Percentiles rank a stretch among this genome's conserved stretches.
Evolutionary conservation across 2,888 invertebrate species (phyloP).

Genomic region (Tenthredo mesomela): DNA sequence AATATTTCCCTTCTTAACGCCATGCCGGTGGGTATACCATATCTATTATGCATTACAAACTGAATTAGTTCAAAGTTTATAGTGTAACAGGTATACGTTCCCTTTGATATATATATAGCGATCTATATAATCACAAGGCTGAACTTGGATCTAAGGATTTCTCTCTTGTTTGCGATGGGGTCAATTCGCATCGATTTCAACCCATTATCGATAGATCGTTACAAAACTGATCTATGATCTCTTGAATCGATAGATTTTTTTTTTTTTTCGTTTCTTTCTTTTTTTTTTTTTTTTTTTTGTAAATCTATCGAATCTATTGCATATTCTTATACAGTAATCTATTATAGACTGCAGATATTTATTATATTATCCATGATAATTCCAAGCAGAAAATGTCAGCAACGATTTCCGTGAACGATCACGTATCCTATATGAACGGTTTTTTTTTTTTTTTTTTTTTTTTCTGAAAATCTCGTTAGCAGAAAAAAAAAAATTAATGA

Average conservation of each 20-base stretch:
- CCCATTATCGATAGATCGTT: too few species aligned
- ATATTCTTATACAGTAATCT: neutral
- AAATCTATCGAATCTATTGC: too few species aligned
- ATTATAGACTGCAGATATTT: neutral
- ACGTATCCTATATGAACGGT: too few species aligned
- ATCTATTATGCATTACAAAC: neutral
- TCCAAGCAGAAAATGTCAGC: neutral
- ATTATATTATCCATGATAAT: neutral
- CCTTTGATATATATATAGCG: neutral
- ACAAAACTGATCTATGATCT: too few species aligned
- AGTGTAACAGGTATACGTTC: neutral
- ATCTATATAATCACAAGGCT: neutral
- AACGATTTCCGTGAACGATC: neutral
- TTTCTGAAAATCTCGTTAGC: neutral
- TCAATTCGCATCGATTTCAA: neutral
- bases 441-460: too few species aligned
- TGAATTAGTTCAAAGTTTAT: neutral
- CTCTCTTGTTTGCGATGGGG: neutral
- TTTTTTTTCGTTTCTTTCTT: too few species aligned
- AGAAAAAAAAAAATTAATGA: too few species aligned
- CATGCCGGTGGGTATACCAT: neutral
- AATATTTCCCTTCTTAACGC: slow-evolving; percentile 1
- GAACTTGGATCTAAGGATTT: neutral
- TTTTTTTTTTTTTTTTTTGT: too few species aligned
- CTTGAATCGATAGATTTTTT: too few species aligned